Evolutionary conservation across 2,888 invertebrate species (phyloP).

Genomic region (Herminia tarsipennalis): DNA sequence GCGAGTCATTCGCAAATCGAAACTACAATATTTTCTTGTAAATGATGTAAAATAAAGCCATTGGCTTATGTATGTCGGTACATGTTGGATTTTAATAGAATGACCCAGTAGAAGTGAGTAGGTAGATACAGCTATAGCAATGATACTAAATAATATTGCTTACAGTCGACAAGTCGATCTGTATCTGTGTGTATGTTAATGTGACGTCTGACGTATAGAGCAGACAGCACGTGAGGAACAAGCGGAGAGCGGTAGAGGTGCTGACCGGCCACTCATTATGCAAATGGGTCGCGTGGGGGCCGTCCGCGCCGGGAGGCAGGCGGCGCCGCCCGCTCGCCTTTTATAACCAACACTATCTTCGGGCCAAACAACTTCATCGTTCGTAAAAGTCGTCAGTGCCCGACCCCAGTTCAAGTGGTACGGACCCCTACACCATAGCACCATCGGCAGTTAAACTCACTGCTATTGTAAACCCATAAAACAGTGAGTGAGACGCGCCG

Average conservation of each 20-base stretch:
- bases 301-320: conserved; percentile 10
- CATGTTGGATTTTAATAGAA: too few relatives aligned
- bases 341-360: conserved; percentile 16
- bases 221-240: conserved; percentile 39
- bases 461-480: conserved; percentile 17
- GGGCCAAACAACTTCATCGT: conserved; percentile 15
- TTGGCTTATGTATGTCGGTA: too few relatives aligned
- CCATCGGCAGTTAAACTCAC: neutral
- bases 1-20: too few relatives aligned
- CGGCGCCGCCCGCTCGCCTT: conserved; percentile 18
- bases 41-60: too few relatives aligned
- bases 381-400: conserved; percentile 15
- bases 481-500: conserved; percentile 15
- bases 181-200: neutral
- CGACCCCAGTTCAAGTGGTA: neutral
- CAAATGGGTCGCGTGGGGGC: conserved; percentile 62
- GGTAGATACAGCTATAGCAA: neutral
- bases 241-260: conserved; percentile 28
- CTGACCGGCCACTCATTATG: conserved; percentile 62
- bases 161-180: too few relatives aligned
- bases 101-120: too few relatives aligned
- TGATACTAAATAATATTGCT: neutral
- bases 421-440: neutral
- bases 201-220: conserved; percentile 7
- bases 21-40: too few relatives aligned